Evolutionary conservation across 2,797 vertebrate genomes (phyloP), one percentile per base, ranked within the genome.

Genomic region (Coregonus suidteri): DNA sequence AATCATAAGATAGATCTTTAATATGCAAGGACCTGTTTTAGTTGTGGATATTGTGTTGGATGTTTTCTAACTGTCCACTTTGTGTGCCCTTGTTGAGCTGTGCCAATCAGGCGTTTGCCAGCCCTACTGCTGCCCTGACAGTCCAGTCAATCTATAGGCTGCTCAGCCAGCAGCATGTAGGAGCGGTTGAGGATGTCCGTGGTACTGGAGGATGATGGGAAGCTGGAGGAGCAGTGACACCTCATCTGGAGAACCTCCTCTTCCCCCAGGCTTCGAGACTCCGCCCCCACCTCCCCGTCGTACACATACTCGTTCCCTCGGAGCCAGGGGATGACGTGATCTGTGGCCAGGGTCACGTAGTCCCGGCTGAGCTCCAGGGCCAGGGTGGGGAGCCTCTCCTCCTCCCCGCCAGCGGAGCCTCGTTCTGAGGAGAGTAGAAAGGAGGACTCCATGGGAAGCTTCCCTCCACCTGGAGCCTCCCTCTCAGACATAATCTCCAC

Each of bases 281-380:
- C 86, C 34, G 11, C 47, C 71, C 41, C 54, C 68, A 82, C 85
- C 34, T 11, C 54, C 71, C 41, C 37, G 35, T 87, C 77, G 6
- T 79, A 84, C 37, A 93, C 79, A 16, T 94, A 92, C 67, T 82
- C 86, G 74, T 95, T 95, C 52, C 85, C 87, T 51, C 73, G 84
- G 7, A 84, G 75, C 74, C 83, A 86, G 11, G 84, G 59, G 16
- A 89, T 30, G 34, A 70, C 11, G 2, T 83, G 78, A 16, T 90
- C 83, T 35, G 82, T 89, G 82, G 88, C 94, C 68, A 95, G 84
- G 75, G 92, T 91, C 41, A 95, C 93, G 0, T 95, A 96, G 81
- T 94, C 94, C 16, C 85, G 88, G 75, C 77, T 89, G 71, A 79
- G 51, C 30, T 90, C 87, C 0, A 82, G 75, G 31, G 14, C 65